phyloP scores from a whole-genome alignment of 2,888 invertebrate genomes.

The Rhabditoides inermis region DNA sequence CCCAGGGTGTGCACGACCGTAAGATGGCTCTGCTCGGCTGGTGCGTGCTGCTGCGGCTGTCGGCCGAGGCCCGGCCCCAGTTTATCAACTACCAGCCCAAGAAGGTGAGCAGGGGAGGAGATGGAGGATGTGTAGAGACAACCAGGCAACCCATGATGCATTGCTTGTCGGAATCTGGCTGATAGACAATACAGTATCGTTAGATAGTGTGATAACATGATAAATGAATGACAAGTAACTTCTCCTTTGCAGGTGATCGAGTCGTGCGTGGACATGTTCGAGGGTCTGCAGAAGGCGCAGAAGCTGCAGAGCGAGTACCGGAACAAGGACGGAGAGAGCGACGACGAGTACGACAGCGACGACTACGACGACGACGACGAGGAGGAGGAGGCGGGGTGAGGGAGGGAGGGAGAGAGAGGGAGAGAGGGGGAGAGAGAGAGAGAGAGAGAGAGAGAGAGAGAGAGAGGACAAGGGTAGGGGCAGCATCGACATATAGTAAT shows the following conservation, averaged over 20 bases:
- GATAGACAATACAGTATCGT: too few species aligned
- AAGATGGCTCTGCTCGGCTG: conserved; percentile 10
- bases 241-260: conserved; percentile 5
- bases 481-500: too few species aligned
- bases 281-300: conserved; percentile 6
- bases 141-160: too few species aligned
- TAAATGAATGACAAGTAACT: too few species aligned
- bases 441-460: not conserved
- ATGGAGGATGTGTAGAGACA: too few species aligned
- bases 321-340: conserved; percentile 6
- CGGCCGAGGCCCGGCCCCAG: conserved; percentile 6
- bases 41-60: conserved; percentile 10
- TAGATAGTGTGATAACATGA: too few species aligned
- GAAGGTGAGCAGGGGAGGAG: too few species aligned
- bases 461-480: too few species aligned
- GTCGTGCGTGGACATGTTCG: conserved; percentile 4
- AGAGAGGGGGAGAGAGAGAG: conserved; percentile 1
- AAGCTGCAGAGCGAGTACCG: conserved; percentile 7
- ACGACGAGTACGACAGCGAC: conserved; percentile 9
- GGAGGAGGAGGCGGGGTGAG: not conserved
- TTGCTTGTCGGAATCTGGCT: too few species aligned
- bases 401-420: not conserved
- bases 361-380: too few species aligned
- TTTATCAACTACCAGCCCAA: conserved; percentile 9
- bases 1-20: not conserved